A percentile compares a stretch with the other conserved stretches of the same genome.
These are phyloP conservation scores for Dasysyrphus albostriatus DNA, from an alignment of 2,888 invertebrate genomes.

Conservation along the genomic window DNA sequence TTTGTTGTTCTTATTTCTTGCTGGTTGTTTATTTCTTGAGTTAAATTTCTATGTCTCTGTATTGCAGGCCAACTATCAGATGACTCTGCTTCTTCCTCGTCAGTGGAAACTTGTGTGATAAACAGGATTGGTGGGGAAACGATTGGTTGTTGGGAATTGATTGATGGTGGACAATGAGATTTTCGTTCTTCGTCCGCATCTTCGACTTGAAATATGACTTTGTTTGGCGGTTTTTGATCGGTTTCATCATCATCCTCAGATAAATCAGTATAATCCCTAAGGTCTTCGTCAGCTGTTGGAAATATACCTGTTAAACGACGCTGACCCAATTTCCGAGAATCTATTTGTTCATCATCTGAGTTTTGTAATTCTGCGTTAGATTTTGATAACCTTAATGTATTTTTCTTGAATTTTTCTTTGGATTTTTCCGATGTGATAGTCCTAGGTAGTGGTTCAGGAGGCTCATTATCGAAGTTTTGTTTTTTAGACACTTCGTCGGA, in stretches of 20 bases:
- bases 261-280: slow-evolving; percentile 79
- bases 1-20: slow-evolving; percentile 51
- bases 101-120: slow-evolving; percentile 78
- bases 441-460: slow-evolving; percentile 40
- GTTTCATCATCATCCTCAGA: not conserved
- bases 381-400: slow-evolving; percentile 26
- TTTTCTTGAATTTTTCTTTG: slow-evolving; percentile 54
- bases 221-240: slow-evolving; percentile 15
- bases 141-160: slow-evolving; percentile 17
- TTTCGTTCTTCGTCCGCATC: slow-evolving; percentile 29
- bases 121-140: slow-evolving; percentile 77
- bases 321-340: slow-evolving; percentile 41
- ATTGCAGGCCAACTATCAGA: slow-evolving; percentile 85
- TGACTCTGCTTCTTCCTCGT: slow-evolving; percentile 66
- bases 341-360: slow-evolving; percentile 29
- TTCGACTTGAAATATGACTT: slow-evolving; percentile 36
- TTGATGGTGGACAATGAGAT: slow-evolving; percentile 4
- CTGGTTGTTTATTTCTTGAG: slow-evolving; percentile 60
- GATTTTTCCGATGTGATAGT: slow-evolving; percentile 55
- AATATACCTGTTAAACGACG: slow-evolving; percentile 69
- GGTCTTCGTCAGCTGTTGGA: slow-evolving; percentile 79
- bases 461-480: not conserved
- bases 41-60: slow-evolving; percentile 84
- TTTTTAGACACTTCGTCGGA: slow-evolving; percentile 17
- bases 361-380: slow-evolving; percentile 14